Percentiles rank a stretch among this genome's conserved stretches.
Conservation (phyloP, 2,113 vertebrate species). For the Aptenodytes forsteri region DNA sequence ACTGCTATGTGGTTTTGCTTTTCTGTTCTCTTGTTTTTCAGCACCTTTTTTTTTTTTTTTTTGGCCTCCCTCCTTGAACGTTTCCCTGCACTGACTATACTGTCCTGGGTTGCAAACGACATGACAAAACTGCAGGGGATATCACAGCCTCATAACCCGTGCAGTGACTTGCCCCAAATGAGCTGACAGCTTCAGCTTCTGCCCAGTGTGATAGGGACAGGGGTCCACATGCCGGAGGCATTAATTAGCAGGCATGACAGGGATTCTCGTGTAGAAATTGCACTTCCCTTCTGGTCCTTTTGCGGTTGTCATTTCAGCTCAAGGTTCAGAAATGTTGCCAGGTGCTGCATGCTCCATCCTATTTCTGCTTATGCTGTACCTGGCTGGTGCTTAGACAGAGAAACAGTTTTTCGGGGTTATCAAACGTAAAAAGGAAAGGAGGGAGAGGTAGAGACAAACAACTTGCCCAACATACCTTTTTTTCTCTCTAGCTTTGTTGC, state of each 20-base stretch:
- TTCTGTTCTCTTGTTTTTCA: background rate
- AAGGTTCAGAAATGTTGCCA: background rate
- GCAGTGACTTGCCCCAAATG: background rate
- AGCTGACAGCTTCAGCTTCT: background rate
- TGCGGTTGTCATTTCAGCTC: background rate
- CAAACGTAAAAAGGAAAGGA: background rate
- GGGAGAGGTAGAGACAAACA: fast-evolving
- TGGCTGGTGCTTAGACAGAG: background rate
- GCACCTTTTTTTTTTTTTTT: background rate
- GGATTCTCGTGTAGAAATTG: background rate
- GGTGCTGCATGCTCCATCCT: background rate
- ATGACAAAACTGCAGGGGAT: background rate
- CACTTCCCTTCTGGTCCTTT: background rate
- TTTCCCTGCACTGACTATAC: background rate
- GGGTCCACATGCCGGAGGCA: background rate
- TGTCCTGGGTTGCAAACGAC: background rate
- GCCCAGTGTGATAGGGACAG: background rate
- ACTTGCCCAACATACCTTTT: background rate
- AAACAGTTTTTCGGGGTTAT: background rate
- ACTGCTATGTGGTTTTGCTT: background rate
- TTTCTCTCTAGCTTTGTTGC: background rate
- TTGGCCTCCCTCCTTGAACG: background rate
- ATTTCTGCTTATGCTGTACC: background rate
- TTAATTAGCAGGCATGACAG: background rate
- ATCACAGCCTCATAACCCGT: background rate